Conservation (phyloP, 2,113 vertebrate species). For the Pelvicachromis taeniatus region DNA sequence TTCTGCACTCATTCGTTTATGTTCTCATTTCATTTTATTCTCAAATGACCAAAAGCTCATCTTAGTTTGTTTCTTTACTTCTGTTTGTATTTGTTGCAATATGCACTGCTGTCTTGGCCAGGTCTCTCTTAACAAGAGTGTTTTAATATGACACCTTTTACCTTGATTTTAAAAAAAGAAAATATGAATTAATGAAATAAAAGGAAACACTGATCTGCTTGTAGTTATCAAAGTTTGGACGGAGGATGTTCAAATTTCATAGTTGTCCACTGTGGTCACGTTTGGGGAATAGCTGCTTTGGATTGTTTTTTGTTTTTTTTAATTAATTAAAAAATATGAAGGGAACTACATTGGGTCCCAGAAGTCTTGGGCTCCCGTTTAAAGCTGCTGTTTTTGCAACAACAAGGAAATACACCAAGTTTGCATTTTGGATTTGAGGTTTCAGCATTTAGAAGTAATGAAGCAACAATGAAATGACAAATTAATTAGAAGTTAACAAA, state of each 20-base stretch:
- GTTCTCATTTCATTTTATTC: neutral
- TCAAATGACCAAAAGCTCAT: neutral
- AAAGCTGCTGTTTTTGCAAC: neutral
- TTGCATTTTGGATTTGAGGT: neutral
- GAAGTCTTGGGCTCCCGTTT: neutral
- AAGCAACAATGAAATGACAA: neutral
- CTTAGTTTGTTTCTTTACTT: neutral
- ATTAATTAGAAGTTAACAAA: neutral
- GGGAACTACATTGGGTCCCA: neutral
- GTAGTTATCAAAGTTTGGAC: neutral
- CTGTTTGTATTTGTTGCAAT: neutral
- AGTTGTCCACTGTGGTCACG: fast-evolving
- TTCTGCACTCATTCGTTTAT: neutral
- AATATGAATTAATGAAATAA: neutral
- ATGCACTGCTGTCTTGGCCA: neutral
- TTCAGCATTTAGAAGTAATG: neutral
- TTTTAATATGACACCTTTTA: neutral
- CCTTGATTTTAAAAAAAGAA: neutral
- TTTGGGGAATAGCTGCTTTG: neutral
- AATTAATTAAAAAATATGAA: neutral
- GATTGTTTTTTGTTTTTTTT: fast-evolving
- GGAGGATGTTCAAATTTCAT: neutral
- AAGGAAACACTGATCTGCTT: neutral
- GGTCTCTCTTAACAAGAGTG: neutral
- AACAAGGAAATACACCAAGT: neutral